A percentile compares a stretch with the other conserved stretches of the same genome.
Conservation (phyloP, 2,888 invertebrate genomes). For the Enchytraeus crypticus region DNA sequence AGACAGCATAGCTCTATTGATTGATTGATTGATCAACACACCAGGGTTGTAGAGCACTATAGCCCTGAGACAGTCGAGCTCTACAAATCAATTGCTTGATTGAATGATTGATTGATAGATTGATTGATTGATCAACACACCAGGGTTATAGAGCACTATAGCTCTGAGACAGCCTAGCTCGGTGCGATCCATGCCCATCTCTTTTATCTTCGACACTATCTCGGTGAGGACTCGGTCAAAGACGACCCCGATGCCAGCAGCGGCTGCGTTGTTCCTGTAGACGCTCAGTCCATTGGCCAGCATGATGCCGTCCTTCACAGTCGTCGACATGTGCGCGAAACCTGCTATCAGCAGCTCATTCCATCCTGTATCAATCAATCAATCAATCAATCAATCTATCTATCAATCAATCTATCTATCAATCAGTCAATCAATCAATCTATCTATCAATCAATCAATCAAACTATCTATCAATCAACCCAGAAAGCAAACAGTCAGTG, state of each 20-base stretch:
- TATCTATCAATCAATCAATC: too few species aligned
- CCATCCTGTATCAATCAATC: too few species aligned
- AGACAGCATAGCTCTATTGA: neutral
- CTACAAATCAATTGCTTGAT: neutral
- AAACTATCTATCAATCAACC: too few species aligned
- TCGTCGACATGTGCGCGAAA: constrained; percentile 76
- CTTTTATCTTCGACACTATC: constrained; percentile 87
- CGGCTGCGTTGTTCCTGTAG: constrained; percentile 61
- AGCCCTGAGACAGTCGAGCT: neutral
- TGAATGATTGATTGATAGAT: neutral
- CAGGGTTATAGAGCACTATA: constrained; percentile 87
- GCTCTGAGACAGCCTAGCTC: constrained; percentile 88
- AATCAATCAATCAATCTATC: too few species aligned
- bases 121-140: too few species aligned
- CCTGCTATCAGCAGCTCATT: constrained; percentile 89
- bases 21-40: too few species aligned
- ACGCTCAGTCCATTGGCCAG: constrained; percentile 71
- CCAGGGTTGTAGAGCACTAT: constrained; percentile 82
- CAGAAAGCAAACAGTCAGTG: neutral
- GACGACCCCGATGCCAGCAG: constrained; percentile 82
- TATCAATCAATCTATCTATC: too few species aligned
- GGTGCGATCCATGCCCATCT: constrained; percentile 82
- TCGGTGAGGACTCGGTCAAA: constrained; percentile 62
- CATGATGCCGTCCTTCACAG: constrained; percentile 64
- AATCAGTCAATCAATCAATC: too few species aligned